A percentile compares a stretch with the other conserved stretches of the same genome.
Conservation (phyloP, 2,797 vertebrate species). For the Rhynchonycteris naso region DNA sequence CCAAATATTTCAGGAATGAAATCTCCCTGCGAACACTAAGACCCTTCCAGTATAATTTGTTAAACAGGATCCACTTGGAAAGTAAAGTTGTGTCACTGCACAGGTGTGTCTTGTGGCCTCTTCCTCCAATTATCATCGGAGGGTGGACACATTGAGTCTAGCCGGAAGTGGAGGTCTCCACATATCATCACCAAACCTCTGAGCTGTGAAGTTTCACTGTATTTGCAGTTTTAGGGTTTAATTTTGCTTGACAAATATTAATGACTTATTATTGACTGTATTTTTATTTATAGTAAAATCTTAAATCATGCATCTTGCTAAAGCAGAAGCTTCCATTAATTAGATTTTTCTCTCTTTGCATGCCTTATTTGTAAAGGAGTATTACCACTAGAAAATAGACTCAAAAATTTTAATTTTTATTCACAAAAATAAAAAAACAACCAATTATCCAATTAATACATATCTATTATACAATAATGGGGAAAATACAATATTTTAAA, state of each 20-base stretch:
- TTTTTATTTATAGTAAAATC: constrained; percentile 63
- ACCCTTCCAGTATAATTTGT: neutral
- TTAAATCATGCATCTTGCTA: constrained; percentile 9
- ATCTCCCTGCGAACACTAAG: neutral
- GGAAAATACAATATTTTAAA: neutral
- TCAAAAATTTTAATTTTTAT: constrained; percentile 43
- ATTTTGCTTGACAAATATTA: constrained; percentile 51
- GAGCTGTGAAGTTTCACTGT: neutral
- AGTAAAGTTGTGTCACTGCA: neutral
- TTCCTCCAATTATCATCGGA: neutral
- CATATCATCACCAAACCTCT: neutral
- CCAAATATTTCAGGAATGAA: neutral
- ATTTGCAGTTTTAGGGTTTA: neutral
- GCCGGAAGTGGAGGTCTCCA: neutral
- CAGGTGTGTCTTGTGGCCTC: neutral
- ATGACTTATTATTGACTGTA: constrained; percentile 48
- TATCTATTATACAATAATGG: neutral
- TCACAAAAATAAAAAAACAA: neutral
- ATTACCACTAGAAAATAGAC: constrained; percentile 12
- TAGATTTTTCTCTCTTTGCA: neutral
- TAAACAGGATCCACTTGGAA: neutral
- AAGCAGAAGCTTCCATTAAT: constrained; percentile 28
- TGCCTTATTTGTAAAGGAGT: constrained; percentile 7
- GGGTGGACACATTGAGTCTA: neutral
- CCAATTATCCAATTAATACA: neutral